Percentiles rank a stretch among this genome's conserved stretches.
Evolutionary conservation across 2,888 invertebrate species (phyloP).

Genomic region (Slavum lentiscoides): DNA sequence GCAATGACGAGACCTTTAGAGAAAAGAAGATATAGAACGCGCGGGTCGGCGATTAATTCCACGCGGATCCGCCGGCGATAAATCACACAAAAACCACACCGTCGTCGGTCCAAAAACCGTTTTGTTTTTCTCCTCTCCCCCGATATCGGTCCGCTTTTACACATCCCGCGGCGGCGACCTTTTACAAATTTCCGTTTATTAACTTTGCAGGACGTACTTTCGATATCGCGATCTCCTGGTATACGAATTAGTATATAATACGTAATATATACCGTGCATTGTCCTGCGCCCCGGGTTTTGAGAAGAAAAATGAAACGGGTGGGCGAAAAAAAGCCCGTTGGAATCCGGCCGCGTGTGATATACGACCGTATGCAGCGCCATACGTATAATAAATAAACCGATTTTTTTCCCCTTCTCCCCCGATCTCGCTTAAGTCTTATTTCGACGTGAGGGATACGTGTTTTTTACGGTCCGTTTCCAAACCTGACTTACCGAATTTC

Average conservation of each 20-base stretch:
- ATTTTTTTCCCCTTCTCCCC: conserved; percentile 9
- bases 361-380: conserved; percentile 10
- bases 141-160: conserved; percentile 1
- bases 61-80: conserved; percentile 35
- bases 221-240: conserved; percentile 43
- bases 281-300: conserved; percentile 7
- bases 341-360: conserved; percentile 29
- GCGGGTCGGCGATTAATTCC: conserved; percentile 24
- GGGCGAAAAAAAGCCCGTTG: conserved; percentile 15
- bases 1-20: no score
- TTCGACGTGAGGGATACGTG: not conserved
- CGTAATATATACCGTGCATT: conserved; percentile 1
- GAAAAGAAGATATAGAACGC: no score
- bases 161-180: conserved; percentile 13
- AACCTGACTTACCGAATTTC: no score
- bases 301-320: not conserved
- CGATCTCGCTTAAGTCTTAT: not conserved
- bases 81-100: conserved; percentile 41
- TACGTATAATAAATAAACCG: conserved; percentile 43
- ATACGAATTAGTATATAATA: conserved; percentile 18
- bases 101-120: conserved; percentile 43
- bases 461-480: no score
- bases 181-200: conserved; percentile 50
- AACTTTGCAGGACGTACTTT: conserved; percentile 16
- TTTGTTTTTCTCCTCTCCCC: conserved; percentile 17